Conservation (phyloP, 2,113 vertebrate species). For the Neopipo cinnamomea region DNA sequence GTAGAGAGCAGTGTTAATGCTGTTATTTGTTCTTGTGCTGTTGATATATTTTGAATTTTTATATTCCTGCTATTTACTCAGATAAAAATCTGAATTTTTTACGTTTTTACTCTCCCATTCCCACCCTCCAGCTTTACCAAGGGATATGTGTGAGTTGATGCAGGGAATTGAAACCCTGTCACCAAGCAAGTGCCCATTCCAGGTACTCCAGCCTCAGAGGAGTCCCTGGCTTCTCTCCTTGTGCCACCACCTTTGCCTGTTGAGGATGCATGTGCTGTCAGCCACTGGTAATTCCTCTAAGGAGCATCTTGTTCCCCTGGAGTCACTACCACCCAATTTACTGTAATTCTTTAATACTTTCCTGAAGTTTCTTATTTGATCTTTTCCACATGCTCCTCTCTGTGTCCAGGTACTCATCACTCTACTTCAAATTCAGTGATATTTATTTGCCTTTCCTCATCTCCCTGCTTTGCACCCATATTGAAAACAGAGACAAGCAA, state of each 20-base stretch:
- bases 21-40: neutral
- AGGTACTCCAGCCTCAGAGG: neutral
- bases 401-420: neutral
- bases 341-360: neutral
- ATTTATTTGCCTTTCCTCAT: neutral
- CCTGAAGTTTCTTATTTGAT: neutral
- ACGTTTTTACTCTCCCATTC: neutral
- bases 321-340: neutral
- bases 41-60: neutral
- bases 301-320: neutral
- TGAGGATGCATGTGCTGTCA: neutral
- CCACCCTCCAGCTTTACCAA: neutral
- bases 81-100: neutral
- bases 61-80: neutral
- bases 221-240: neutral
- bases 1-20: neutral
- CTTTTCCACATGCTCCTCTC: neutral
- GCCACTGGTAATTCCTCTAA: neutral
- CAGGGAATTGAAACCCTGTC: neutral
- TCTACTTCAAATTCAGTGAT: neutral
- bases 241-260: neutral
- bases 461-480: neutral
- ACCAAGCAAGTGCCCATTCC: neutral
- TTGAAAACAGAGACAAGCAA: neutral
- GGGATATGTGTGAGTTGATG: neutral